phyloP scores from a whole-genome alignment of 1,140 invertebrate genomes.

The Drosophila burlai region DNA sequence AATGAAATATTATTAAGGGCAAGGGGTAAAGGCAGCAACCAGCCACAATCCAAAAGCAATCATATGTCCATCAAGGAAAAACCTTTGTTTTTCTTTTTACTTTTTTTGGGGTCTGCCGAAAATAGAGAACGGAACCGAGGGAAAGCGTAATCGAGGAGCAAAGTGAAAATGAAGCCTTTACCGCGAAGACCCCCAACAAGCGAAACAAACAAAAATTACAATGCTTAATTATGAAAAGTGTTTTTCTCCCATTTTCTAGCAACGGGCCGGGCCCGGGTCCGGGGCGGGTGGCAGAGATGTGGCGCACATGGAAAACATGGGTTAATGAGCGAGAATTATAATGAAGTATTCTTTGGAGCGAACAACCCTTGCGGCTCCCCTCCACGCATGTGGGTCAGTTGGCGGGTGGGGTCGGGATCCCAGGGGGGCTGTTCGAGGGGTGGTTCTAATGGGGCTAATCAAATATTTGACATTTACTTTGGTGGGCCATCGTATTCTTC shows the following conservation, averaged over 20 bases:
- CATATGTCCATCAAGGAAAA: constrained; percentile 60
- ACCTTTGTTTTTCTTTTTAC: constrained; percentile 15
- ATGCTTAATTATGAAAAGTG: constrained; percentile 81
- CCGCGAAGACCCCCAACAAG: constrained; percentile 3
- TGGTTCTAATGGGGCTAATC: constrained; percentile 75
- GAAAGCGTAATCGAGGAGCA: constrained; percentile 38
- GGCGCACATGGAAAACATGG: constrained; percentile 55
- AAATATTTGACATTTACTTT: constrained; percentile 79
- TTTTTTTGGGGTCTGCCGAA: constrained; percentile 23
- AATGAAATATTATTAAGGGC: constrained; percentile 64
- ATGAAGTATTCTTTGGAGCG: constrained; percentile 64
- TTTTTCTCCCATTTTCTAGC: constrained; percentile 53
- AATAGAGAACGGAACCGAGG: constrained; percentile 5
- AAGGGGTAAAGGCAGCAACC: not conserved
- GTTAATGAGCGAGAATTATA: constrained; percentile 79
- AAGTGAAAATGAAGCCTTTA: constrained; percentile 44
- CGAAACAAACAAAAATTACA: constrained; percentile 76
- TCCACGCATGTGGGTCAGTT: constrained; percentile 64
- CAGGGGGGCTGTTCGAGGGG: constrained; percentile 17
- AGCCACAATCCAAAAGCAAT: constrained; percentile 47
- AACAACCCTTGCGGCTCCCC: constrained; percentile 51
- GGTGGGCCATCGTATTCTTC: constrained; percentile 30
- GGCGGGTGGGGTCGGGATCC: not conserved
- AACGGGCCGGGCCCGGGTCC: constrained; percentile 6
- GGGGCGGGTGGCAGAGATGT: constrained; percentile 46